Base-by-base conservation (phyloP, 2,888 invertebrate species). In the Meiosimyza decipiens region DNA sequence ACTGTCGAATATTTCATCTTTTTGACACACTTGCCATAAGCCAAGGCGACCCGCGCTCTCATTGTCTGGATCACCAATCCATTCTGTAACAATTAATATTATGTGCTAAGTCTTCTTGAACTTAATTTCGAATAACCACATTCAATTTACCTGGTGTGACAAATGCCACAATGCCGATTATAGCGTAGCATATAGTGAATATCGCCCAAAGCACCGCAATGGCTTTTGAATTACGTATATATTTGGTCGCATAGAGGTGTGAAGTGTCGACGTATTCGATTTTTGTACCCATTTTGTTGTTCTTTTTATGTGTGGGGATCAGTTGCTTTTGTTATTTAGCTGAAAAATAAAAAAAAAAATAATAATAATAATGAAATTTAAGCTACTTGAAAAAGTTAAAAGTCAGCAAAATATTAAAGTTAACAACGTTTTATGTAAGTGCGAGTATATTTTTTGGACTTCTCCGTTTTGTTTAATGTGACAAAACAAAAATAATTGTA, bases 201-300 rank as follows among this genome's bases (percentile, higher is more conserved):
- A 99, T 95, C 76, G 95, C 98, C 99, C 99, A 99, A 79, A 98
- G 90, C 75, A 98, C 97, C 68, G 97, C 97, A 77, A 99, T 96
- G 66, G 98, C 98, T 89, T 95, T 95, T 79, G 95, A 95, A 89
- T 96, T 95, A 80, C 95, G 91, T 79, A 95, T 94, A 86, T 96
- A 96, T 88, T 94, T 95, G 75, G 95, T 94, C 77, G 95, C 95
- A 88, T 95, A 95, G 86, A 95, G 91, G 88, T 96, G 95, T 79
- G 94, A 93, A 80, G 95, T 94, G 87, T 96, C 95, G 82, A 95
- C 95, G 89, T 96, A 96, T 86, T 96, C 95, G 85, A 96, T 94
- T 90, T 95, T 96, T 76, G 95, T 95, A 82, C 95, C 95, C 95
- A 95, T 95, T 77, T 77, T 74, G 62, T 22, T n/a, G 13, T n/a